A percentile compares a stretch with the other conserved stretches of the same genome.
These are phyloP conservation scores for Lasioglossum baleicum DNA, from an alignment of 1,140 invertebrate species.

Conservation along the genomic window DNA sequence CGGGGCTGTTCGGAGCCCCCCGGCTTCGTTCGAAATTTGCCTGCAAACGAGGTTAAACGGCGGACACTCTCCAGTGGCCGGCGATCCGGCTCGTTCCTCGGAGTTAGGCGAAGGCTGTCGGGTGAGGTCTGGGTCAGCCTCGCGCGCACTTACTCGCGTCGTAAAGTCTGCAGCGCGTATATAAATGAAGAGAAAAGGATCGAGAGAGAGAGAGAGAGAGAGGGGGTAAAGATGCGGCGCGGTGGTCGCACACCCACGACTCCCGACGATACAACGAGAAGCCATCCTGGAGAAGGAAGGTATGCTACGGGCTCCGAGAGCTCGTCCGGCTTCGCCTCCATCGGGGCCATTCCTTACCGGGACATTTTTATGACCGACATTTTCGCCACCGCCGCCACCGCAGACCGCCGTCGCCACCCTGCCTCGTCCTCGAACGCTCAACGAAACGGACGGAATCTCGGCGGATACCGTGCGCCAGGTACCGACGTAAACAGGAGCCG, in stretches of 20 bases:
- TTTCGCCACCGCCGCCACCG: constrained; percentile 51
- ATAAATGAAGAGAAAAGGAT: constrained; percentile 41
- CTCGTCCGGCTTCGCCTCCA: constrained; percentile 34
- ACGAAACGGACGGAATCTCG: constrained; percentile 35
- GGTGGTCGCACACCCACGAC: constrained; percentile 49
- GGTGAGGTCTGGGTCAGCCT: too few species aligned
- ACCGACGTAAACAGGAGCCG: constrained; percentile 52
- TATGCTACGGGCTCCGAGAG: constrained; percentile 21
- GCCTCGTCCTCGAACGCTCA: neutral
- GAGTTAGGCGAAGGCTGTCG: constrained; percentile 15
- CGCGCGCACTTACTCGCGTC: constrained; percentile 33
- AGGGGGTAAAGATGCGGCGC: too few species aligned
- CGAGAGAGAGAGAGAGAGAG: neutral
- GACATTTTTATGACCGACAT: constrained; percentile 68
- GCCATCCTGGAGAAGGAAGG: constrained; percentile 26
- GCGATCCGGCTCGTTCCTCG: constrained; percentile 33
- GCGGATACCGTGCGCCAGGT: neutral
- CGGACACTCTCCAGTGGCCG: neutral
- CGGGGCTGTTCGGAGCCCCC: constrained; percentile 19
- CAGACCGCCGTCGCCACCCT: constrained; percentile 32
- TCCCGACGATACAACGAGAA: constrained; percentile 30
- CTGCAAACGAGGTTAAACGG: constrained; percentile 59
- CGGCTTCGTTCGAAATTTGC: constrained; percentile 47
- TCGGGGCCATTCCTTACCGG: constrained; percentile 59
- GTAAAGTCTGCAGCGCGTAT: constrained; percentile 35